Evolutionary conservation across 2,113 vertebrate genomes (phyloP).

Genomic region (Paraplagusia blochii): DNA sequence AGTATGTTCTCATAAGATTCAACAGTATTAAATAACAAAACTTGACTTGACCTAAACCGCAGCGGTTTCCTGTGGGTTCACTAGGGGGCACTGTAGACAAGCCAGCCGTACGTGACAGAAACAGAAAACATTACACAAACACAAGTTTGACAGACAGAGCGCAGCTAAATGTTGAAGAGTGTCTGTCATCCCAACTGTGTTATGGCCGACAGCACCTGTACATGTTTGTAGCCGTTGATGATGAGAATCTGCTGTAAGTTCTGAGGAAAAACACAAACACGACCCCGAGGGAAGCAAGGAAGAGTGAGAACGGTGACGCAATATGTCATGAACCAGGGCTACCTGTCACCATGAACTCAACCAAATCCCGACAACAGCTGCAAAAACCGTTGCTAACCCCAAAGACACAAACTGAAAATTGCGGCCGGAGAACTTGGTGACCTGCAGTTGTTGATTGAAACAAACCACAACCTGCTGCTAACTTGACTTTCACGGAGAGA

Average conservation of each 20-base stretch:
- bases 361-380: constrained; percentile 4
- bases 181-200: constrained; percentile 3
- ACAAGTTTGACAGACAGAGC: constrained; percentile 22
- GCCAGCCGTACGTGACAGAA: neutral
- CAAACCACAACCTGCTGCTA: neutral
- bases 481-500: constrained; percentile 6
- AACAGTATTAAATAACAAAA: no score
- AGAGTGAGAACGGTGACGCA: constrained; percentile 3
- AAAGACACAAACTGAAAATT: neutral
- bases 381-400: neutral
- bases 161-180: constrained; percentile 7
- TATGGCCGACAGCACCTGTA: constrained; percentile 22
- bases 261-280: constrained; percentile 39
- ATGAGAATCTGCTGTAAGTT: constrained; percentile 54
- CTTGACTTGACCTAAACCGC: neutral
- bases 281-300: constrained; percentile 10
- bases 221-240: constrained; percentile 12
- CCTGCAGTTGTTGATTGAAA: constrained; percentile 6
- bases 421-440: neutral
- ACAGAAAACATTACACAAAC: neutral
- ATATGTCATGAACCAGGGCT: constrained; percentile 12
- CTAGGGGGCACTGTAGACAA: constrained; percentile 55
- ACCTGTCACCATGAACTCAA: constrained; percentile 19
- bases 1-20: no score
- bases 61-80: constrained; percentile 21